These are phyloP conservation scores for Macrocentrus cingulum DNA, from an alignment of 1,140 invertebrate species.

Conservation along the genomic window DNA sequence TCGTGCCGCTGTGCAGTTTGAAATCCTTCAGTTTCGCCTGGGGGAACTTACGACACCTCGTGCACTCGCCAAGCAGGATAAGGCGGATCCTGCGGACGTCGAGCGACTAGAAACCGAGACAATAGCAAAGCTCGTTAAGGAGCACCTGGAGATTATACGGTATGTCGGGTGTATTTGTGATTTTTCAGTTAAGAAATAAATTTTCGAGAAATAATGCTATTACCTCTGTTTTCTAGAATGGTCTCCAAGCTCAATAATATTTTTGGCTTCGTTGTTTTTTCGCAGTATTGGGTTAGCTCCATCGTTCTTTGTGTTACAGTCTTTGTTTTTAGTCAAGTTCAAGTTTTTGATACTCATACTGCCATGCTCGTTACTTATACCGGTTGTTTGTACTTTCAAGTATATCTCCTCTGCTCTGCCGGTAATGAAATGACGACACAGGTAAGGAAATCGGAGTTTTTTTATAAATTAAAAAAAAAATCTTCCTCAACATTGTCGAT, in stretches of 20 bases:
- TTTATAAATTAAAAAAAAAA: background rate
- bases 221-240: constrained; percentile 11
- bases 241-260: constrained; percentile 15
- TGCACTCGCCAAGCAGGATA: background rate
- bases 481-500: too few species aligned
- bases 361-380: constrained; percentile 14
- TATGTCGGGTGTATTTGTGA: background rate
- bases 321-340: constrained; percentile 10
- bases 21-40: constrained; percentile 4
- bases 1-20: constrained; percentile 8
- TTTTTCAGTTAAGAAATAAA: too few species aligned
- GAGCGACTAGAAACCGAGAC: background rate
- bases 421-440: constrained; percentile 6
- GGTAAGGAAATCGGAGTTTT: too few species aligned
- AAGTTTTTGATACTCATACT: constrained; percentile 1
- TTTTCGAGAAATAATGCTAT: background rate
- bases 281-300: constrained; percentile 16
- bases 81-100: too few species aligned
- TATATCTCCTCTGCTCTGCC: constrained; percentile 12
- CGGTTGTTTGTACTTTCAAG: constrained; percentile 13
- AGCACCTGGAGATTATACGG: constrained; percentile 20
- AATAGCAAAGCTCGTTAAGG: constrained; percentile 2
- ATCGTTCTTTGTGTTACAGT: constrained; percentile 13
- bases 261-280: constrained; percentile 10
- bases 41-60: background rate